Evolutionary conservation across 1,140 invertebrate genomes (phyloP), one percentile per base, ranked within the genome.

Genomic region (Drosophila lini): DNA sequence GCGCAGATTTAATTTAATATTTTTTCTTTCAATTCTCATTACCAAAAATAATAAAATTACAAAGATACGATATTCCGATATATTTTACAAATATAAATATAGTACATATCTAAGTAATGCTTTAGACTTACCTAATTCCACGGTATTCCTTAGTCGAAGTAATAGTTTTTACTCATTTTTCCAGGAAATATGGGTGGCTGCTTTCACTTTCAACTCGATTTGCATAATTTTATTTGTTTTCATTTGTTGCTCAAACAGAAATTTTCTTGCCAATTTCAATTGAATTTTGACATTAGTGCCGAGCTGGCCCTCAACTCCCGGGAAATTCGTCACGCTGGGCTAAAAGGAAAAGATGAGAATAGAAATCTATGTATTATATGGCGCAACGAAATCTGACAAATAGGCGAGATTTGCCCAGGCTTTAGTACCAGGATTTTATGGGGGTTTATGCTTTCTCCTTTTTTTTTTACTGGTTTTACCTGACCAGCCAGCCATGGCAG

Each of bases 201-300:
- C 59, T 71, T 76, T 81, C 45, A 48, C 44, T 75, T 63, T 57
- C 48, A 41, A 59, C 48, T 59, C 62, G 65, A 83, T 88, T 89
- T 84, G 60, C 83, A 86, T 86, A 86, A 86, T 86, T 75, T 70
- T 81, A 75, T 79, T 85, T 85, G 78, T 85, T 85, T 81, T 85
- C 74, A 73, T 85, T 85, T 85, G 62, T 57, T n/a, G 19, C 34
- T 32, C 65, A 70, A 70, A 71, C 64, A 47, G 28, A 70, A 38
- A 47, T 38, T 48, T 32, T 40, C 7, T 75, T 50, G 48, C 69
- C 63, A 86, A 67, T 86, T 79, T 63, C 71, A 86, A 86, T 86
- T 86, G 83, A 86, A 86, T 86, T 86, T 88, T 88, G 76, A 86
- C 83, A 83, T 85, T 86, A 86, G 83, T 77, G 59, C 60, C 60